Percentiles rank a stretch among this genome's conserved stretches.
phyloP scores from a whole-genome alignment of 2,797 vertebrate genomes.

The Geotrypetes seraphini region DNA sequence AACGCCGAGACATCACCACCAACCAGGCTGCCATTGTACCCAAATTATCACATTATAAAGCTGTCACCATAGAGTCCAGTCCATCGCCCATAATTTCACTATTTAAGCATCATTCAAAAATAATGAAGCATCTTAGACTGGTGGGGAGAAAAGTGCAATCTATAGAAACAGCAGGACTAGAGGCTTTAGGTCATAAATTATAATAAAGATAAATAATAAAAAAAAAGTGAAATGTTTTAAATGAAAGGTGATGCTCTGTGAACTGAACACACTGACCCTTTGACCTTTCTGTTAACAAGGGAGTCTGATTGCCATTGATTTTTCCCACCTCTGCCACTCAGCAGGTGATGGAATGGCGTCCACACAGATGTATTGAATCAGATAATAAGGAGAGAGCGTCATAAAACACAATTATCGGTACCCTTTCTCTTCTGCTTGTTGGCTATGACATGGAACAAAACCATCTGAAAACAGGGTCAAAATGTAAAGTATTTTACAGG shows the following conservation, averaged over 20 bases:
- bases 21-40: too few relatives aligned
- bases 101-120: neutral
- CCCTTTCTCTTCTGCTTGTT: conserved; percentile 68
- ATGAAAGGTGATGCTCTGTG: conserved; percentile 74
- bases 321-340: conserved; percentile 75
- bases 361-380: conserved; percentile 81
- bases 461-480: conserved; percentile 45
- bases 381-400: conserved; percentile 73
- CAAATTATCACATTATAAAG: too few relatives aligned
- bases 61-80: too few relatives aligned
- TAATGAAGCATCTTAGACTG: conserved; percentile 4
- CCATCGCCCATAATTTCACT: too few relatives aligned
- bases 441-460: conserved; percentile 70
- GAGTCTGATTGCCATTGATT: conserved; percentile 95
- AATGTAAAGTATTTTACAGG: too few relatives aligned
- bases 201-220: conserved; percentile 67
- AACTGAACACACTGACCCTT: conserved; percentile 70
- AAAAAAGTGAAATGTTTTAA: conserved; percentile 58
- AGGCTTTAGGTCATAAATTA: conserved; percentile 46
- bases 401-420: conserved; percentile 76
- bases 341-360: conserved; percentile 81
- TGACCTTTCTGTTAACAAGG: conserved; percentile 80
- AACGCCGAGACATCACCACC: too few relatives aligned
- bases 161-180: too few relatives aligned
- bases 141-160: conserved; percentile 23